Conservation (phyloP, 1,140 invertebrate genomes). For the Lycorma delicatula region DNA sequence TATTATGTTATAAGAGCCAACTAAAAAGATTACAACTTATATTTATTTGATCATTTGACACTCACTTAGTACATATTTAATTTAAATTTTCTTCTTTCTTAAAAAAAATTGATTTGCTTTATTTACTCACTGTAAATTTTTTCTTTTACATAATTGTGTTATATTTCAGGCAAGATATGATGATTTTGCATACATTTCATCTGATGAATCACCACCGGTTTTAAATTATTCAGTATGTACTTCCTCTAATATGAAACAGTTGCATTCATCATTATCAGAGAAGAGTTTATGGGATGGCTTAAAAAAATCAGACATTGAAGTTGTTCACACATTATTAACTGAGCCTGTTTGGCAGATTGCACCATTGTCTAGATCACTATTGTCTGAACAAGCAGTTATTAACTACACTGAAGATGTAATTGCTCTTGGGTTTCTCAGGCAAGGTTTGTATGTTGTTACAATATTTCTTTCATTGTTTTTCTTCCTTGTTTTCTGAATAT, state of each 20-base stretch:
- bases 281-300: constrained; percentile 72
- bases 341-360: constrained; percentile 80
- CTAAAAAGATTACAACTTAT: no score
- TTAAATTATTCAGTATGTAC: constrained; percentile 81
- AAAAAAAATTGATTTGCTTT: no score
- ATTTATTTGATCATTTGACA: no score
- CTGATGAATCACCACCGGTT: constrained; percentile 49
- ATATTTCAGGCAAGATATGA: constrained; percentile 70
- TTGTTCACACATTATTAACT: constrained; percentile 62
- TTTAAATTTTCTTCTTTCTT: no score
- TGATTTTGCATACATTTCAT: constrained; percentile 66
- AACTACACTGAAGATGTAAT: constrained; percentile 78
- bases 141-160: no score
- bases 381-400: constrained; percentile 58
- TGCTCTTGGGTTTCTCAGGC: constrained; percentile 57
- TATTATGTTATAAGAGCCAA: no score
- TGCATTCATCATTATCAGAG: constrained; percentile 63
- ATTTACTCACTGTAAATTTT: no score
- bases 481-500: background rate
- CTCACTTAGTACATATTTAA: no score
- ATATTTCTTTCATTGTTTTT: background rate
- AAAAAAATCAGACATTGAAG: constrained; percentile 58
- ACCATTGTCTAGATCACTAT: constrained; percentile 47
- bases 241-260: constrained; percentile 60
- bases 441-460: constrained; percentile 41